A percentile compares a stretch with the other conserved stretches of the same genome.
Conservation (phyloP, 2,113 vertebrate species). For the Panurus biarmicus region DNA sequence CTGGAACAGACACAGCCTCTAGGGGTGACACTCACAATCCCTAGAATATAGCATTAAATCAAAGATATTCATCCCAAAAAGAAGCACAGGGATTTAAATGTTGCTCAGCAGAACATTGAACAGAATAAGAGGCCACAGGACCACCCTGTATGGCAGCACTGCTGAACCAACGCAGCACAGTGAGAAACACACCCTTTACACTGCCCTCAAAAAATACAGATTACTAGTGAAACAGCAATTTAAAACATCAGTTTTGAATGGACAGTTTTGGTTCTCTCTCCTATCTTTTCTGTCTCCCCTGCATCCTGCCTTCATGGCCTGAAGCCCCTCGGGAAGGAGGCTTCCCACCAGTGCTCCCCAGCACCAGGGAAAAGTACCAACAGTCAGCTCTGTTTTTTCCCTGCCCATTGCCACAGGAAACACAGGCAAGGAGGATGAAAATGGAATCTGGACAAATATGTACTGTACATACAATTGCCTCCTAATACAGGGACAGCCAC, state of each 20-base stretch:
- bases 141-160: background rate
- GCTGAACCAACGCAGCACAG: fast-evolving
- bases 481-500: background rate
- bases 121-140: background rate
- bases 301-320: background rate
- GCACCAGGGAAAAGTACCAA: background rate
- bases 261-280: background rate
- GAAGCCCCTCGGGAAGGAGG: background rate
- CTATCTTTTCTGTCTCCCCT: background rate
- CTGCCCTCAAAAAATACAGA: background rate
- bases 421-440: no score
- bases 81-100: background rate
- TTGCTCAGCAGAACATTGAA: background rate
- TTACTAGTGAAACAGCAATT: background rate
- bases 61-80: background rate
- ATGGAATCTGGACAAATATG: background rate
- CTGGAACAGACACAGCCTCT: background rate
- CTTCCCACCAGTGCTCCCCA: background rate
- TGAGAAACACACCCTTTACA: background rate
- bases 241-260: background rate
- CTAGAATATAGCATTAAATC: background rate
- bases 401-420: background rate
- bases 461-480: background rate
- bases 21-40: background rate
- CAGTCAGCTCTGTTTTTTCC: background rate